Evolutionary conservation across 37 sponge, comb jelly and placozoan genomes (phyloP).

Genomic region (Tethya wilhelma): DNA sequence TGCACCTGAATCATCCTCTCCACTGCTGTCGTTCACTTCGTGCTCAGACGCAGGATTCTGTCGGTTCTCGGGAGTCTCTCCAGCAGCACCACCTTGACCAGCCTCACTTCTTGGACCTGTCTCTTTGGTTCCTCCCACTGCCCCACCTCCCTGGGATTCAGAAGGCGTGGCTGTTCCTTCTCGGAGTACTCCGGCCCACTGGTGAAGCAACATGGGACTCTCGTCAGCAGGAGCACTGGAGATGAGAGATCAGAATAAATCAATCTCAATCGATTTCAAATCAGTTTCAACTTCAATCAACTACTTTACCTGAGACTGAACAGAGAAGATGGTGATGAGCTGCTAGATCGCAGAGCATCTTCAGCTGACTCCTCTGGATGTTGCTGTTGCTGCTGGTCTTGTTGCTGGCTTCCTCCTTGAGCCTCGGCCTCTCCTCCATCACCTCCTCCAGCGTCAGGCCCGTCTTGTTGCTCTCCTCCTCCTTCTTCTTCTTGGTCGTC

Average conservation of each 20-base stretch:
- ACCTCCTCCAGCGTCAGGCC: constrained; percentile 7
- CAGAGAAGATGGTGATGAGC: constrained; percentile 25
- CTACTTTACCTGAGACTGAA: constrained; percentile 5
- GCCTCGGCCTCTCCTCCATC: constrained; percentile 5
- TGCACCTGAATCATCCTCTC: constrained; percentile 58
- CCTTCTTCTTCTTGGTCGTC: neutral
- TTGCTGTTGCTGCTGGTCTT: neutral
- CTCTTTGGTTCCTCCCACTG: neutral
- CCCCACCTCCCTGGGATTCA: constrained; percentile 8
- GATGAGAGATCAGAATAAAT: neutral
- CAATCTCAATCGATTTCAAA: neutral
- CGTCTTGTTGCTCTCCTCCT: neutral
- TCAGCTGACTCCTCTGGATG: neutral
- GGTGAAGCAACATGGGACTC: constrained; percentile 1
- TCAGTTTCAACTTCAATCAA: neutral
- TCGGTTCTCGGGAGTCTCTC: constrained; percentile 10
- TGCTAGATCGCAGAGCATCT: neutral
- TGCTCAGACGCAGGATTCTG: constrained; percentile 38
- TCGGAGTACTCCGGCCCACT: constrained; percentile 12
- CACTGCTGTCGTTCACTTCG: constrained; percentile 66
- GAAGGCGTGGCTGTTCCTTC: constrained; percentile 33
- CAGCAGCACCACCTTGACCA: neutral
- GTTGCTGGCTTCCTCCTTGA: neutral
- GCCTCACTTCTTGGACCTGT: neutral
- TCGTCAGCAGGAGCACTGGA: constrained; percentile 23